Evolutionary conservation across 2,113 vertebrate species (phyloP).

Genomic region (Pogonocichla stellata): DNA sequence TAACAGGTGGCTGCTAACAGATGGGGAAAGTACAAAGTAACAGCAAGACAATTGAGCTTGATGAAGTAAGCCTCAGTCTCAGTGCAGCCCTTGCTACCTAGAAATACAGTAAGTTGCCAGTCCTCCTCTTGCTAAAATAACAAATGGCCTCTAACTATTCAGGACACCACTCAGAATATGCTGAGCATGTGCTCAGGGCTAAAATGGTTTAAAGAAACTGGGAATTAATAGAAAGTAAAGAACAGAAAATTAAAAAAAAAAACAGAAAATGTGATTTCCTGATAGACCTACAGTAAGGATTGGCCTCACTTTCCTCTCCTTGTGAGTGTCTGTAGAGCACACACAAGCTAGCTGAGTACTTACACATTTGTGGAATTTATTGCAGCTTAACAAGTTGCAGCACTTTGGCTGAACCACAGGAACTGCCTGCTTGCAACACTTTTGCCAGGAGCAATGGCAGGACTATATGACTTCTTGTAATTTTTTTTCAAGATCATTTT

Average conservation of each 20-base stretch:
- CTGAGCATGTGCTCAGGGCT: background rate
- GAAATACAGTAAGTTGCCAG: background rate
- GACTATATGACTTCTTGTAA: background rate
- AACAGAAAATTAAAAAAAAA: background rate
- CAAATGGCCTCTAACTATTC: background rate
- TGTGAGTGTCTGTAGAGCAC: accelerated
- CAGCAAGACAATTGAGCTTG: constrained; percentile 3
- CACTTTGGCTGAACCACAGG: background rate
- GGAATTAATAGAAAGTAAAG: background rate
- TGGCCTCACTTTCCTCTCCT: background rate
- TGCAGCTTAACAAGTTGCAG: background rate
- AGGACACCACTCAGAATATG: background rate
- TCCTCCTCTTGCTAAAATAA: background rate
- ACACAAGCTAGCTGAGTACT: background rate
- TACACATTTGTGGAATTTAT: background rate
- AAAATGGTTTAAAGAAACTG: background rate
- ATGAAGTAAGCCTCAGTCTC: background rate
- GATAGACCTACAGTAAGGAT: background rate
- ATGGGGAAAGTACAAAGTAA: constrained; percentile 6
- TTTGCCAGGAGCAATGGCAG: background rate
- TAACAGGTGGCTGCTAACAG: constrained; percentile 42
- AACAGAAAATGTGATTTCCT: background rate
- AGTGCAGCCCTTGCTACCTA: background rate
- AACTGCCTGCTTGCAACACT: background rate
- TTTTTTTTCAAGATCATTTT: background rate